phyloP scores from a whole-genome alignment of 2,888 invertebrate genomes.

The Erebia ligea region DNA sequence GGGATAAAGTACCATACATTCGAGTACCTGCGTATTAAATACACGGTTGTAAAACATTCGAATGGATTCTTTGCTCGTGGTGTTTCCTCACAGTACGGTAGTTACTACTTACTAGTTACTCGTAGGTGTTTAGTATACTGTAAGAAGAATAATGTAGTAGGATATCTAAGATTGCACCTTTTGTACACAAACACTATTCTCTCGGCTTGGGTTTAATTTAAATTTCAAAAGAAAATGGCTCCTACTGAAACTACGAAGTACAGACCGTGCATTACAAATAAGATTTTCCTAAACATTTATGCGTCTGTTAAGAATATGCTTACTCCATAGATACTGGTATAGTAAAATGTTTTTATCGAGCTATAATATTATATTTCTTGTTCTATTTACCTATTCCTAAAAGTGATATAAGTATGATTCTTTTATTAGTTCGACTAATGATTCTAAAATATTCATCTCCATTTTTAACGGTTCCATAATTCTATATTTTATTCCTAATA shows the following conservation, averaged over 20 bases:
- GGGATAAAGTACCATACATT: too few relatives aligned
- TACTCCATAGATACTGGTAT: background rate
- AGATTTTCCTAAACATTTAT: conserved; percentile 29
- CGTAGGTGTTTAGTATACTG: background rate
- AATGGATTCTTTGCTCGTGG: too few relatives aligned
- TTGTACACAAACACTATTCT: background rate
- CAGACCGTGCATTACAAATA: conserved; percentile 14
- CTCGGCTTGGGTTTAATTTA: conserved; percentile 5
- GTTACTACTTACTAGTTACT: background rate
- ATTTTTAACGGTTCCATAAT: background rate
- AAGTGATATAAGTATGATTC: background rate
- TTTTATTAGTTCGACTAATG: background rate
- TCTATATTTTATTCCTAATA: background rate
- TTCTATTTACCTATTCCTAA: background rate
- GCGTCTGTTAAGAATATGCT: conserved; percentile 21
- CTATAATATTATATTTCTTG: background rate
- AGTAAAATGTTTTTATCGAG: background rate
- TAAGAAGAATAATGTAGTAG: background rate
- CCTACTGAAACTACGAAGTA: background rate
- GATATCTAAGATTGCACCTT: background rate
- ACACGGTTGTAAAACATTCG: too few relatives aligned
- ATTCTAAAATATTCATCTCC: too few relatives aligned
- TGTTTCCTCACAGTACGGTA: too few relatives aligned
- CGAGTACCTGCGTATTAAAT: too few relatives aligned
- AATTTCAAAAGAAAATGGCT: conserved; percentile 12